Percentiles rank a stretch among this genome's conserved stretches.
phyloP scores from a whole-genome alignment of 1,140 invertebrate species.

The Leptestheria dahalacensis region DNA sequence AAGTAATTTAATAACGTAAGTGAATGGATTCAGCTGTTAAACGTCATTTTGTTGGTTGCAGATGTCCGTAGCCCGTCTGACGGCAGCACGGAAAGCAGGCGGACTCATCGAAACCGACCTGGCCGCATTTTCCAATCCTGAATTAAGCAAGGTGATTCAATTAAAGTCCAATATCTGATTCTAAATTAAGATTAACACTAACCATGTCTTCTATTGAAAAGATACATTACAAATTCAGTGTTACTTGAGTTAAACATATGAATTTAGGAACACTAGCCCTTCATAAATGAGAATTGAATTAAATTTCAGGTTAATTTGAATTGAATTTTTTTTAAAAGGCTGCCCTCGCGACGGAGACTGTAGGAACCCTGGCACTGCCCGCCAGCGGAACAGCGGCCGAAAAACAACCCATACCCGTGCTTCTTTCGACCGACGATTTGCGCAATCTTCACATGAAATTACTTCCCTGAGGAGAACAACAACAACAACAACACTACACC shows the following conservation, averaged over 20 bases:
- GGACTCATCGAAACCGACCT: neutral
- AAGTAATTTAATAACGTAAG: no score
- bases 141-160: constrained; percentile 1
- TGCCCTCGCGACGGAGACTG: neutral
- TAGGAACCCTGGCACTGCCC: neutral
- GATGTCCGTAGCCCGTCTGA: neutral
- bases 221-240: no score
- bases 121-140: constrained; percentile 2
- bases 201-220: no score
- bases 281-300: neutral
- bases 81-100: constrained; percentile 3
- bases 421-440: neutral
- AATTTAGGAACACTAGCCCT: no score
- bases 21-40: no score
- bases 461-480: neutral
- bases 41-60: no score
- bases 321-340: neutral
- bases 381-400: neutral
- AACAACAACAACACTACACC: neutral
- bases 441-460: neutral
- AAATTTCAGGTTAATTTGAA: neutral
- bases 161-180: no score
- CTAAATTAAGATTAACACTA: no score
- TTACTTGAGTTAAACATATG: no score
- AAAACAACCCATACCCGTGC: neutral